Percentiles rank a stretch among this genome's conserved stretches.
These are phyloP conservation scores for Bucorvus abyssinicus DNA, from an alignment of 2,797 vertebrate genomes.

Conservation along the genomic window DNA sequence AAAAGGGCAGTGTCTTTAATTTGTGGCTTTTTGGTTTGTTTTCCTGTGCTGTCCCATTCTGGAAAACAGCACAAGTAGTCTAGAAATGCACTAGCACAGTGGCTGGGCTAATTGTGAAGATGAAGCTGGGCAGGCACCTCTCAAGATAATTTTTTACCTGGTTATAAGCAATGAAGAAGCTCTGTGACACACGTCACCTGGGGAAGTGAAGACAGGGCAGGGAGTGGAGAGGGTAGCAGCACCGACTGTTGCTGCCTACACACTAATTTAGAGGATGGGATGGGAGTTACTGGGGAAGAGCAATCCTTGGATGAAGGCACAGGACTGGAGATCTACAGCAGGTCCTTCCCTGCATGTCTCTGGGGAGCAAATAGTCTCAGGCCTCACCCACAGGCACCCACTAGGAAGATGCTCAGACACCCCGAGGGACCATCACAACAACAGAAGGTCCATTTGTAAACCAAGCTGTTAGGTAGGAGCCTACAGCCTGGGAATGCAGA, in stretches of 20 bases:
- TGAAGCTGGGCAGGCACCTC: not conserved
- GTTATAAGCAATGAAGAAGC: not conserved
- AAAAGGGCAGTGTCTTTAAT: not conserved
- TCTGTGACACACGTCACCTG: not conserved
- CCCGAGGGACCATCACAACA: not conserved
- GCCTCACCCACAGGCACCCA: too few species aligned
- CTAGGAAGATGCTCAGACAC: not conserved
- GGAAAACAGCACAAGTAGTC: not conserved
- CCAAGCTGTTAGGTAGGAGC: not conserved
- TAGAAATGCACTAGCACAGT: not conserved
- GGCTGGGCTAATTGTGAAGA: not conserved
- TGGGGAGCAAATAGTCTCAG: not conserved
- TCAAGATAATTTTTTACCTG: not conserved
- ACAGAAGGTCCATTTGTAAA: not conserved
- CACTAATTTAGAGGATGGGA: not conserved
- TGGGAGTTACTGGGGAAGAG: not conserved
- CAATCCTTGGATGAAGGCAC: not conserved
- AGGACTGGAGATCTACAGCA: not conserved
- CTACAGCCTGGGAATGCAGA: not conserved
- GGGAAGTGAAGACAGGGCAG: not conserved
- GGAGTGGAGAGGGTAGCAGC: not conserved
- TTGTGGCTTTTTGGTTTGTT: not conserved
- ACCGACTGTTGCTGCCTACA: rapidly evolving
- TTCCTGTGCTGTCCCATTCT: not conserved
- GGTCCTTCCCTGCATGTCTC: not conserved